Percentiles rank a stretch among this genome's conserved stretches.
phyloP scores from a whole-genome alignment of 2,113 vertebrate genomes.

The Istiophorus platypterus region DNA sequence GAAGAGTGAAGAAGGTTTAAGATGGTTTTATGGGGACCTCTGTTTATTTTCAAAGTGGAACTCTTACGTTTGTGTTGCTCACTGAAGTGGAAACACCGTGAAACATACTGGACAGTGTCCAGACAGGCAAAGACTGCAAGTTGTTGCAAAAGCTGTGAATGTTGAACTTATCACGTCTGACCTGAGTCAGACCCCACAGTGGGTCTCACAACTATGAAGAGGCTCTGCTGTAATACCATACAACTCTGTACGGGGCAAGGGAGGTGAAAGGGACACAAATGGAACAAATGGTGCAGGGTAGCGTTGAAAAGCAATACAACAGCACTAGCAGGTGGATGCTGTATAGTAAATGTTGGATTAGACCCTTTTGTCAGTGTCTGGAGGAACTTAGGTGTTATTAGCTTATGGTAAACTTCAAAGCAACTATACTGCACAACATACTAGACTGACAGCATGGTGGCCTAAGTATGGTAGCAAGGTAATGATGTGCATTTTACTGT shows the following conservation, averaged over 20 bases:
- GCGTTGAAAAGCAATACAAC: not conserved
- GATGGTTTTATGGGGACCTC: not conserved
- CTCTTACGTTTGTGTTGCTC: not conserved
- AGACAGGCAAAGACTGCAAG: not conserved
- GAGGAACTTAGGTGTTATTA: not conserved
- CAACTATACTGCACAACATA: not conserved
- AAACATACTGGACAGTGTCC: not conserved
- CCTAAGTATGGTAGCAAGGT: not conserved
- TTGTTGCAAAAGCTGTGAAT: not conserved
- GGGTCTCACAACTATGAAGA: not conserved
- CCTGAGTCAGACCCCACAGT: not conserved
- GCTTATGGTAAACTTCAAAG: not conserved
- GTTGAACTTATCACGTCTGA: slow-evolving; percentile 13
- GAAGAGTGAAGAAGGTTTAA: not conserved
- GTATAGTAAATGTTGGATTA: not conserved
- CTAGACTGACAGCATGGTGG: not conserved
- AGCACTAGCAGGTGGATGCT: not conserved
- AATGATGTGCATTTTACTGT: not conserved
- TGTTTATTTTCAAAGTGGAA: slow-evolving; percentile 3
- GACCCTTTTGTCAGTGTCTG: not conserved
- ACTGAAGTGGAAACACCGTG: slow-evolving; percentile 13
- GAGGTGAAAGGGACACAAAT: not conserved
- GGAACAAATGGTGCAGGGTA: not conserved
- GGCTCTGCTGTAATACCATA: not conserved
- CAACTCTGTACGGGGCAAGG: not conserved